Conservation (phyloP, 2,797 vertebrate species). For the Erethizon dorsatum region DNA sequence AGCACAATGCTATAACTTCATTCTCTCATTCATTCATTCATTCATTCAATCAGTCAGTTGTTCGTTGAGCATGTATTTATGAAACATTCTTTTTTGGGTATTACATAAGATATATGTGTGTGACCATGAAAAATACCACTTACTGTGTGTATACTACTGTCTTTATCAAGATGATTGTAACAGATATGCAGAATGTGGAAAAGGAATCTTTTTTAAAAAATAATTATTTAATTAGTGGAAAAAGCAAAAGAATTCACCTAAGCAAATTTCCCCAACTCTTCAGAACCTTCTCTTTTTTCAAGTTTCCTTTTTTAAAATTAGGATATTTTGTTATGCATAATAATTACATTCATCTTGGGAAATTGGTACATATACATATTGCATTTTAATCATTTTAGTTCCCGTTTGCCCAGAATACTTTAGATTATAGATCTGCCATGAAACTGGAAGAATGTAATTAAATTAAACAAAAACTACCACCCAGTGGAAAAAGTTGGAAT, state of each 20-base stretch:
- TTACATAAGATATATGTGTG: background rate
- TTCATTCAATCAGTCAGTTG: too few relatives aligned
- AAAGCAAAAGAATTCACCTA: background rate
- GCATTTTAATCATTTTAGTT: background rate
- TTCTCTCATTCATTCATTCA: background rate
- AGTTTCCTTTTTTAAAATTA: background rate
- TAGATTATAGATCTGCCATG: background rate
- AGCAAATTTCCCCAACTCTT: background rate
- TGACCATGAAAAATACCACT: background rate
- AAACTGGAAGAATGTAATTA: background rate
- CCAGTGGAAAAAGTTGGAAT: background rate
- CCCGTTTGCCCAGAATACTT: background rate
- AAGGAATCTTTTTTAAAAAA: background rate
- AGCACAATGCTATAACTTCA: background rate
- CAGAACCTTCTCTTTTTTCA: background rate
- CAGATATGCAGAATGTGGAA: background rate
- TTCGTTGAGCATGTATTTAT: background rate
- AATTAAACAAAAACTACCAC: slow-evolving; percentile 11
- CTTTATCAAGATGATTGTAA: background rate
- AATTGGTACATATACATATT: background rate
- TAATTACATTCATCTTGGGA: background rate
- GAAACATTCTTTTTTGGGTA: background rate
- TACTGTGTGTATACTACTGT: background rate
- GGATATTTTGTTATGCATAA: background rate
- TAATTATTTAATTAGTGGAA: background rate